A percentile compares a stretch with the other conserved stretches of the same genome.
Conservation (phyloP, 2,113 vertebrate genomes). For the Paramormyrops kingsleyae region DNA sequence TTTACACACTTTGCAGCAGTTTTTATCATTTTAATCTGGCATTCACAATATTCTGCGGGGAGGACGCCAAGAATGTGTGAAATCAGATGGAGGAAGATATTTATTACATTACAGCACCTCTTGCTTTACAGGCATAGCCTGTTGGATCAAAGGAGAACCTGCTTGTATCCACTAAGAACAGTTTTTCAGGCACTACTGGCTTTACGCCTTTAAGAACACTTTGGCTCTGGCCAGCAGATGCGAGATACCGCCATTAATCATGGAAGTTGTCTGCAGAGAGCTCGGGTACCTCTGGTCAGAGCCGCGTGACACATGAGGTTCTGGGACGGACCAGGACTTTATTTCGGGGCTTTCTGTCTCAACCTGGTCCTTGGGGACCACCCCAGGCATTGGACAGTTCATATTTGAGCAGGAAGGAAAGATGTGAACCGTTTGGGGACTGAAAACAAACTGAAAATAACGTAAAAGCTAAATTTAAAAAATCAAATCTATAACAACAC, state of each 20-base stretch:
- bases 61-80: not conserved
- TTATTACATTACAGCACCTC: not conserved
- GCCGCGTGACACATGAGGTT: not conserved
- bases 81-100: not conserved
- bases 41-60: not conserved
- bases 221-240: not conserved
- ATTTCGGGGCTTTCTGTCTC: not conserved
- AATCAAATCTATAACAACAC: not conserved
- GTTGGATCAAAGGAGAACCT: not conserved
- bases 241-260: not conserved
- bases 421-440: not conserved
- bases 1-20: not conserved
- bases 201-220: not conserved
- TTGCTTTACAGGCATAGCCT: not conserved
- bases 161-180: not conserved
- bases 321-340: not conserved
- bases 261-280: not conserved
- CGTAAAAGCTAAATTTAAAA: not conserved
- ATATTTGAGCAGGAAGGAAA: not conserved
- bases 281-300: not conserved
- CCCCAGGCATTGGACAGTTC: not conserved
- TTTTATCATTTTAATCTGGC: not conserved
- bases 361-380: not conserved
- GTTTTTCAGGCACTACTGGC: not conserved
- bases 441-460: not conserved